These are phyloP conservation scores for Anguilla rostrata DNA, from an alignment of 2,113 vertebrate genomes.

Conservation along the genomic window DNA sequence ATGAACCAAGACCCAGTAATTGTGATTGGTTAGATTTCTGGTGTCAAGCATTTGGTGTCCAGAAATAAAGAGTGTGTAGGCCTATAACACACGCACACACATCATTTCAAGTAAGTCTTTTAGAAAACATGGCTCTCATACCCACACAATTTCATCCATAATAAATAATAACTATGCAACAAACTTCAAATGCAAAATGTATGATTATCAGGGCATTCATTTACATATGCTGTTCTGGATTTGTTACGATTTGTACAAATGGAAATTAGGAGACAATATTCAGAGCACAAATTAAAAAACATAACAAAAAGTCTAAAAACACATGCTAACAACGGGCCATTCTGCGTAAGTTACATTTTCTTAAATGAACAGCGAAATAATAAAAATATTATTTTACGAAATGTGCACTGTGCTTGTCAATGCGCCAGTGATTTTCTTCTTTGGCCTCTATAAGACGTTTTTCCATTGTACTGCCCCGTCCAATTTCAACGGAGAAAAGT, in stretches of 20 bases:
- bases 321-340: neutral
- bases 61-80: constrained; percentile 71
- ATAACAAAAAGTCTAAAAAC: neutral
- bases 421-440: neutral
- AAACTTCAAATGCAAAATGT: too few species aligned
- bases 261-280: neutral
- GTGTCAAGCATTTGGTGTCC: constrained; percentile 68
- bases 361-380: neutral
- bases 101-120: too few species aligned
- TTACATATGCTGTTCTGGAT: too few species aligned
- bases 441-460: neutral
- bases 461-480: too few species aligned
- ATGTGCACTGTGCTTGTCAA: neutral
- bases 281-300: neutral
- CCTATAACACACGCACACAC: constrained; percentile 55
- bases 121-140: too few species aligned
- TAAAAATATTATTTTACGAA: neutral
- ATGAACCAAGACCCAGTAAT: constrained; percentile 50
- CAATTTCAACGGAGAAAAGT: too few species aligned
- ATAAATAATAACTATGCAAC: too few species aligned
- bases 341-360: neutral
- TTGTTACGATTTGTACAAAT: neutral
- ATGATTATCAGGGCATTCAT: neutral
- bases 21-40: constrained; percentile 66
- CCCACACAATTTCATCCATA: too few species aligned